Conservation (phyloP, 2,797 vertebrate genomes). For the Cynopterus sphinx region DNA sequence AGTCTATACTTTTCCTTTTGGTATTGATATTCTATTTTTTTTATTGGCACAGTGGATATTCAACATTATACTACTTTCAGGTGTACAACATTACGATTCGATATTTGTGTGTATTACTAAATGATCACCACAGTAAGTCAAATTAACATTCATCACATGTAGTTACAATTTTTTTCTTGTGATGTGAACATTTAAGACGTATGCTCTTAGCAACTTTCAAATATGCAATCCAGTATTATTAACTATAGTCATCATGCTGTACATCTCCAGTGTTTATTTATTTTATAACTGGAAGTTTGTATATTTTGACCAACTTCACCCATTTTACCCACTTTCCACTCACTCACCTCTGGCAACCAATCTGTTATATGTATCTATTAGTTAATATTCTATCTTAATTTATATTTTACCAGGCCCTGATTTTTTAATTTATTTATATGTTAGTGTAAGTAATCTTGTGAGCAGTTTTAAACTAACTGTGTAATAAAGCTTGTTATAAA, state of each 20-base stretch:
- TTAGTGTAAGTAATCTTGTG: neutral
- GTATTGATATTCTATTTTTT: neutral
- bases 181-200: neutral
- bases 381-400: conserved; percentile 15
- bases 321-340: neutral
- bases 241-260: neutral
- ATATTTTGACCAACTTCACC: neutral
- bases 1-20: neutral
- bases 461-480: neutral
- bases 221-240: too few species aligned
- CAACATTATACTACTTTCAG: neutral
- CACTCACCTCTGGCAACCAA: neutral
- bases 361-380: neutral
- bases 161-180: neutral
- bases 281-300: neutral
- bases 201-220: neutral
- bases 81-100: too few species aligned
- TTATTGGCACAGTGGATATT: neutral
- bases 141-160: neutral
- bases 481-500: neutral
- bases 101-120: too few species aligned
- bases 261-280: neutral
- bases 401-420: neutral
- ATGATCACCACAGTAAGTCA: neutral
- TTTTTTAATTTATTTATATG: conserved; percentile 28